Conservation (phyloP, 1,140 invertebrate genomes). For the Meloidogyne exigua region DNA sequence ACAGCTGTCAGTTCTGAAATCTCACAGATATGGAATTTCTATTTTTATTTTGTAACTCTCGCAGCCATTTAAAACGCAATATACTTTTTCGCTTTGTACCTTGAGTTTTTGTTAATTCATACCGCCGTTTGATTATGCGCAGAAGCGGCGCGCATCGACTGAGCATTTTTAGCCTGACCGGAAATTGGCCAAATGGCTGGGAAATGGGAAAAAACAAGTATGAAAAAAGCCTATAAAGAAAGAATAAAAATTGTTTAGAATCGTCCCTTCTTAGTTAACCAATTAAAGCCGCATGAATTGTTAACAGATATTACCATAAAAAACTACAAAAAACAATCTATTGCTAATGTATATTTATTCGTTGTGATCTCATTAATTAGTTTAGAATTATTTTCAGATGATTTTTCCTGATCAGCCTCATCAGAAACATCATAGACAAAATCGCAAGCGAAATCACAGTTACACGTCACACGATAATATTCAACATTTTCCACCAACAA, state of each 20-base stretch:
- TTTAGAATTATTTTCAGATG: background rate
- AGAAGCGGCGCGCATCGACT: background rate
- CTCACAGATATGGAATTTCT: background rate
- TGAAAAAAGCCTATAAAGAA: background rate
- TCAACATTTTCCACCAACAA: background rate
- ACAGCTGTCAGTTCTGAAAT: background rate
- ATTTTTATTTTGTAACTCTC: background rate
- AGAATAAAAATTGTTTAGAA: background rate
- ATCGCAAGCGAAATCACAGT: background rate
- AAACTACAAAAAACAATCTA: no score
- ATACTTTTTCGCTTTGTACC: background rate
- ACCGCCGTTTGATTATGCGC: background rate
- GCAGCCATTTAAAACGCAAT: background rate
- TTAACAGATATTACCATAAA: background rate
- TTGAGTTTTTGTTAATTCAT: background rate
- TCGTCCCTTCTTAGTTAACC: background rate
- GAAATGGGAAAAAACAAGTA: background rate
- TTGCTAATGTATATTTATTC: background rate
- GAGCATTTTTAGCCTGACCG: background rate
- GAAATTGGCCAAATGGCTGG: background rate
- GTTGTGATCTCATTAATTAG: background rate
- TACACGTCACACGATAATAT: background rate
- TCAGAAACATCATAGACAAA: background rate
- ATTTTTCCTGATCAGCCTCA: background rate
- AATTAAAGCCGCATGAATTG: background rate